Conservation (phyloP, 2,113 vertebrate genomes). For the Psammodynastes pulverulentus region DNA sequence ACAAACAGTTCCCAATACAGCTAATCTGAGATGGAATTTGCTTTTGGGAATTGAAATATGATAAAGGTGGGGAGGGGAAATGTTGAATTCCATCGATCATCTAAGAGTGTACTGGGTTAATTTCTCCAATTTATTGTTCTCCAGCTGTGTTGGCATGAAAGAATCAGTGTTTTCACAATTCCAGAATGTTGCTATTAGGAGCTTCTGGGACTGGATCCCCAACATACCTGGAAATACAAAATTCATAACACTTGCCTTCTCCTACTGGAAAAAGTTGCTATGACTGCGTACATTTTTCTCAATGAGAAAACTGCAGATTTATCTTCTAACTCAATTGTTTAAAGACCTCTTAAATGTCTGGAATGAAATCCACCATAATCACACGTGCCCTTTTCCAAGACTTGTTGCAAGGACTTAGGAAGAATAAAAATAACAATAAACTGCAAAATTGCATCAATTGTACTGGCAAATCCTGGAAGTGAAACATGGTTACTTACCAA, state of each 20-base stretch:
- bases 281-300: background rate
- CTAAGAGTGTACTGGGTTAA: background rate
- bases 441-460: background rate
- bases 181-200: background rate
- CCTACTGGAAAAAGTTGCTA: background rate
- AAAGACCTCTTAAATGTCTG: background rate
- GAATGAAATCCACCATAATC: background rate
- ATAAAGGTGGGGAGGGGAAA: background rate
- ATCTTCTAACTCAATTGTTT: background rate
- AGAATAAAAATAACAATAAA: background rate
- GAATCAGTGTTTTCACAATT: background rate
- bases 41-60: background rate
- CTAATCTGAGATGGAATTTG: background rate
- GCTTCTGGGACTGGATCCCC: background rate
- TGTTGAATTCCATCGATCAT: background rate
- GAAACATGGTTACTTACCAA: background rate
- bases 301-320: background rate
- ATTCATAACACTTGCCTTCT: background rate
- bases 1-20: background rate
- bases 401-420: background rate
- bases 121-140: background rate
- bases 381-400: background rate
- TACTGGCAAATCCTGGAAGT: background rate
- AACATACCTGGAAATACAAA: background rate
- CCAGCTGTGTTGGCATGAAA: background rate